Conservation (phyloP, 2,888 invertebrate genomes). For the Coenonympha arcania region DNA sequence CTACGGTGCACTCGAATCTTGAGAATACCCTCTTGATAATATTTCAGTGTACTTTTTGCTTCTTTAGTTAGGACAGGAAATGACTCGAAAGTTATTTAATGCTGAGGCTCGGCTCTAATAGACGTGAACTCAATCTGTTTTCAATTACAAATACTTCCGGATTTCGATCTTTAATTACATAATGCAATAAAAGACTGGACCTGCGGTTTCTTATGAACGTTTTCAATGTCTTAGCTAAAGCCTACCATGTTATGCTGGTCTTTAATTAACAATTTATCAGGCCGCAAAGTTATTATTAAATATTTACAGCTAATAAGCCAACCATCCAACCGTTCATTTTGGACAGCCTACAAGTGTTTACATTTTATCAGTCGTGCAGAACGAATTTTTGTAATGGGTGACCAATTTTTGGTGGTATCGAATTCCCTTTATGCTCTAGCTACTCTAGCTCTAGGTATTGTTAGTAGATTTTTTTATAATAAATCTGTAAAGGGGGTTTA, state of each 20-base stretch:
- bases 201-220: neutral
- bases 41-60: too few relatives aligned
- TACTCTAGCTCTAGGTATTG: too few relatives aligned
- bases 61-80: neutral
- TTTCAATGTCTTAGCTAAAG: neutral
- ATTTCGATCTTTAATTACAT: constrained; percentile 7
- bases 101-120: too few relatives aligned
- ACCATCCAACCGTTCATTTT: neutral
- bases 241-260: neutral
- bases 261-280: neutral
- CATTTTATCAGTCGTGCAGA: neutral
- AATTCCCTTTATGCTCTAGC: too few relatives aligned
- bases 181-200: too few relatives aligned
- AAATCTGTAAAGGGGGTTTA: too few relatives aligned
- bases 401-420: too few relatives aligned
- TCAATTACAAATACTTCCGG: constrained; percentile 45
- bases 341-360: neutral
- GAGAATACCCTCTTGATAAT: too few relatives aligned
- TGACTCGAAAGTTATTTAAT: neutral
- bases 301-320: neutral
- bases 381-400: too few relatives aligned
- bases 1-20: too few relatives aligned
- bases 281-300: neutral
- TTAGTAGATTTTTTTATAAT: too few relatives aligned
- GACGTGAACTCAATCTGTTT: constrained; percentile 38